Percentiles rank a stretch among this genome's conserved stretches.
Evolutionary conservation across 1,140 invertebrate species (phyloP).

Genomic region (Melanaphis sacchari): DNA sequence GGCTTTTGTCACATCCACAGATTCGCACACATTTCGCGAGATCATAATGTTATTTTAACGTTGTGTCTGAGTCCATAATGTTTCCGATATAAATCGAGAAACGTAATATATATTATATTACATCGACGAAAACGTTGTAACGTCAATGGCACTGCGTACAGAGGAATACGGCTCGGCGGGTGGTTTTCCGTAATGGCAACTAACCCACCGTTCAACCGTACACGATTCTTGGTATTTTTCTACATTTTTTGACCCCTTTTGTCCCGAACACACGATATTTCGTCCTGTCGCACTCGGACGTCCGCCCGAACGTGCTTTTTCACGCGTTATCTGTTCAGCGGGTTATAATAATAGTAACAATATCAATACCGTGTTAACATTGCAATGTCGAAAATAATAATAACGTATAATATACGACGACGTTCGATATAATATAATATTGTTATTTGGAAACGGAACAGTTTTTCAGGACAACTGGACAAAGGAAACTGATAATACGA

Average conservation of each 20-base stretch:
- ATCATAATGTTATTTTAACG: background rate
- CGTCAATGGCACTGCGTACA: background rate
- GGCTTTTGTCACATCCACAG: background rate
- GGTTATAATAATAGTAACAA: background rate
- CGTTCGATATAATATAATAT: background rate
- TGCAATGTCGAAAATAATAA: constrained; percentile 1
- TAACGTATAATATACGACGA: background rate
- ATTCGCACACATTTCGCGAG: background rate
- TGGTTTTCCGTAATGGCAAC: background rate
- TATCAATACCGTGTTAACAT: background rate
- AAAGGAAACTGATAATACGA: background rate
- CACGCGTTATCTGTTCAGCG: background rate
- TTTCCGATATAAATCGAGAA: background rate
- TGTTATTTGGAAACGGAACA: background rate
- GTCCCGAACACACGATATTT: background rate
- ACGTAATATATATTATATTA: background rate
- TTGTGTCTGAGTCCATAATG: background rate
- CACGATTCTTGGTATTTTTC: background rate
- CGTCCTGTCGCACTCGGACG: background rate
- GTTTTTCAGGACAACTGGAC: background rate
- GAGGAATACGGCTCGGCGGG: background rate
- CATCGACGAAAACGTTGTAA: background rate
- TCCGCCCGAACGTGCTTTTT: constrained; percentile 32
- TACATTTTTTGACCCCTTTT: background rate
- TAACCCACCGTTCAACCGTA: background rate